Evolutionary conservation across 2,113 vertebrate species (phyloP).

Genomic region (human (Homo sapiens)): DNA sequence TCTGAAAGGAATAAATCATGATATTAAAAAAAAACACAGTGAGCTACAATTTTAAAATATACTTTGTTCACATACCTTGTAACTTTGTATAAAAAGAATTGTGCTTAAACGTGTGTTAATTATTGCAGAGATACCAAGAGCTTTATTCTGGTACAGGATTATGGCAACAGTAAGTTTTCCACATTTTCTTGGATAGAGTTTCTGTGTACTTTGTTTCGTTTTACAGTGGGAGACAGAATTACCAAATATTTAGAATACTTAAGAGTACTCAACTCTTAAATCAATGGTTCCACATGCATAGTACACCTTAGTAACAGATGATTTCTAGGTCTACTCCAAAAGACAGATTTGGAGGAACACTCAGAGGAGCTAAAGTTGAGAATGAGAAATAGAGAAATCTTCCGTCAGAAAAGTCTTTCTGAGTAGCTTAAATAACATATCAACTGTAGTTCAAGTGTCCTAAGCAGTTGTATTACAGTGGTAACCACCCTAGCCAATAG

Average conservation of each 20-base stretch:
- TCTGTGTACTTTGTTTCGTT: background rate
- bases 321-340: background rate
- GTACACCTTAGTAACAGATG: background rate
- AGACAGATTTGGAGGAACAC: background rate
- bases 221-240: background rate
- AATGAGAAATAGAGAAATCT: background rate
- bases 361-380: background rate
- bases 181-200: background rate
- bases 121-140: background rate
- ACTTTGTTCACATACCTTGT: background rate
- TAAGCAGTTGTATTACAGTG: background rate
- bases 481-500: background rate
- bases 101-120: background rate
- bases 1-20: background rate
- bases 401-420: background rate
- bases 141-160: background rate
- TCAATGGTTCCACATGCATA: background rate
- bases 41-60: background rate
- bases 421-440: background rate
- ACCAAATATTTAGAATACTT: background rate
- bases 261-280: background rate
- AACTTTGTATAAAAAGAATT: background rate
- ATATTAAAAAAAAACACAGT: background rate
- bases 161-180: background rate
- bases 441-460: background rate